Conservation (phyloP, 2,113 vertebrate species). For the Caranx ignobilis region DNA sequence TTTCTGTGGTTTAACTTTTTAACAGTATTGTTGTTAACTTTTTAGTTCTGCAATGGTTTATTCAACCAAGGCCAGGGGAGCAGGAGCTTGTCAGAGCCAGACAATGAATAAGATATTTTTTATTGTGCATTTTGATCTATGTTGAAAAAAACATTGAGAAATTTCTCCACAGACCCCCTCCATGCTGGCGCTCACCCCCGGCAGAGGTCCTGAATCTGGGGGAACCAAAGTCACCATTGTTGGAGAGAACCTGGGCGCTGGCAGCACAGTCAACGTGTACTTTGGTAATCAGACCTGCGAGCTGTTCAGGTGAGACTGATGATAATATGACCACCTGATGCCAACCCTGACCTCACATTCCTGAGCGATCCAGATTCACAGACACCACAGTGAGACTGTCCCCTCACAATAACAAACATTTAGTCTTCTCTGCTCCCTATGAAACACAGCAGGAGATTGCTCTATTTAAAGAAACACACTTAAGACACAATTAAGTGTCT, state of each 20-base stretch:
- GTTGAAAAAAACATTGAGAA: slow-evolving; percentile 12
- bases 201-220: slow-evolving; percentile 94
- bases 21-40: background rate
- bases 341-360: slow-evolving; percentile 10
- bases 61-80: background rate
- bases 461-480: slow-evolving; percentile 48
- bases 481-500: slow-evolving; percentile 39
- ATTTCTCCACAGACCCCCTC: slow-evolving; percentile 85
- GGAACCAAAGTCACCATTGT: slow-evolving; percentile 96
- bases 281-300: slow-evolving; percentile 96
- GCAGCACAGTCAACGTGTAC: slow-evolving; percentile 88
- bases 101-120: background rate
- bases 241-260: slow-evolving; percentile 91
- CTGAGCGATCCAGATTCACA: slow-evolving; percentile 4
- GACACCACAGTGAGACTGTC: background rate
- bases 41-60: background rate
- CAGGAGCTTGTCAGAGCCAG: background rate
- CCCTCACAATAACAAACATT: slow-evolving; percentile 31
- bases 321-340: background rate
- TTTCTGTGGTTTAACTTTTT: background rate
- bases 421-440: slow-evolving; percentile 2
- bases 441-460: slow-evolving; percentile 27
- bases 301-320: slow-evolving; percentile 88
- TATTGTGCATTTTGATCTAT: slow-evolving; percentile 8
- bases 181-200: slow-evolving; percentile 89